Conservation (phyloP, 2,113 vertebrate genomes). For the Calyptommatus sinebrachiatus region DNA sequence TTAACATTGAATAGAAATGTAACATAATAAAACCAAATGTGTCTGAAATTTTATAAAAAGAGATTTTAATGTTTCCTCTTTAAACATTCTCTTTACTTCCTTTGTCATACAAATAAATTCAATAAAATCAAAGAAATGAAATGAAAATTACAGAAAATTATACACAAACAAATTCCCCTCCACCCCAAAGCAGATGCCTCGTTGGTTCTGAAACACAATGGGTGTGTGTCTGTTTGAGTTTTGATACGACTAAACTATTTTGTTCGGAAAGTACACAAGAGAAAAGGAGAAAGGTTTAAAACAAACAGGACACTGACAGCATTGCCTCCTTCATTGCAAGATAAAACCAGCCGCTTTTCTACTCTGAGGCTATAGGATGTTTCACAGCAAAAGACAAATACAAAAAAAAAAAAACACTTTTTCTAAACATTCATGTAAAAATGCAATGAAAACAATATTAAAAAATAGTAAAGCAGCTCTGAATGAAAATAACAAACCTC, state of each 20-base stretch:
- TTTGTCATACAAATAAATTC: neutral
- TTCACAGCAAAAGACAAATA: too few species aligned
- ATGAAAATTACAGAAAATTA: neutral
- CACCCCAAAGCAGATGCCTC: neutral
- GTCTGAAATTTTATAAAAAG: neutral
- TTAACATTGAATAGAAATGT: too few species aligned
- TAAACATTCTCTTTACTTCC: neutral
- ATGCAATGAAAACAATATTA: too few species aligned
- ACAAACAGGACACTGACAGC: slow-evolving; percentile 13
- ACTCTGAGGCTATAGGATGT: neutral
- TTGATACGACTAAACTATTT: slow-evolving; percentile 23
- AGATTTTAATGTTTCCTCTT: neutral
- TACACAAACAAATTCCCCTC: slow-evolving; percentile 29
- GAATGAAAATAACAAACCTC: too few species aligned
- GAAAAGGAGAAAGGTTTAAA: neutral
- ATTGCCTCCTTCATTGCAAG: slow-evolving; percentile 25
- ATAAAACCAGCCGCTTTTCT: neutral
- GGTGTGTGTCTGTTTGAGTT: slow-evolving; percentile 21
- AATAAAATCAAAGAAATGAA: neutral
- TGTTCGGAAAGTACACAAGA: slow-evolving; percentile 19
- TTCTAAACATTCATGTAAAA: too few species aligned
- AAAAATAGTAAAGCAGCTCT: too few species aligned
- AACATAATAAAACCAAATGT: too few species aligned
- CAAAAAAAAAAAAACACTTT: too few species aligned
- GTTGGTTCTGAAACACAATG: slow-evolving; percentile 13